phyloP scores from a whole-genome alignment of 2,113 vertebrate genomes.

The Bujurquina vittata region DNA sequence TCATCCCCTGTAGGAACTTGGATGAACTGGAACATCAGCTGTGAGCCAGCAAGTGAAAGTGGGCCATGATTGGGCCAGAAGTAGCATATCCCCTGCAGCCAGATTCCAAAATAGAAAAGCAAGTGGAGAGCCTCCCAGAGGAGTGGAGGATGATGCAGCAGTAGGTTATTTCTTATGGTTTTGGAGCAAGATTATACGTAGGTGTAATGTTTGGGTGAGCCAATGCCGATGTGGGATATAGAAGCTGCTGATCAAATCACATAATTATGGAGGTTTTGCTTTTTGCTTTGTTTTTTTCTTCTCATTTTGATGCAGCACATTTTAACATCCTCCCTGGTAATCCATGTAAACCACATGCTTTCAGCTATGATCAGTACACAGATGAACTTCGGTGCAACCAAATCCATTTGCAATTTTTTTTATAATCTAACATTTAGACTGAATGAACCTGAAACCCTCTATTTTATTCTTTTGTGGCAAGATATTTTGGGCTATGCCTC shows the following conservation, averaged over 20 bases:
- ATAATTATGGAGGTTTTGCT: background rate
- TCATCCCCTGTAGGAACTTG: background rate
- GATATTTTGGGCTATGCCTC: background rate
- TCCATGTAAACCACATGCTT: no score
- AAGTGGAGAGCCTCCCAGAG: background rate
- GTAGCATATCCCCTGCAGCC: background rate
- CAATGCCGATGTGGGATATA: background rate
- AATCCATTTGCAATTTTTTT: no score
- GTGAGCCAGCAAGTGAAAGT: background rate
- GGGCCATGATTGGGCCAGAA: slow-evolving; percentile 12
- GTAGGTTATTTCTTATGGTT: background rate
- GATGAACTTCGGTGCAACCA: no score
- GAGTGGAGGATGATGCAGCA: background rate
- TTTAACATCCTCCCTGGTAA: background rate
- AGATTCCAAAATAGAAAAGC: background rate
- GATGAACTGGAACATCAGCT: background rate
- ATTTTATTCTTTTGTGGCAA: background rate
- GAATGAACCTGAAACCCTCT: background rate
- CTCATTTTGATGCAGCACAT: background rate
- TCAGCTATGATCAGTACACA: no score
- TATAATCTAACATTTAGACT: no score
- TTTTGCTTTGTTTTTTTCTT: background rate
- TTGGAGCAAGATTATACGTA: background rate
- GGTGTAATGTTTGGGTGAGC: background rate
- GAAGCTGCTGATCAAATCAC: background rate